phyloP scores from a whole-genome alignment of 2,113 vertebrate species.

The Notothenia coriiceps region DNA sequence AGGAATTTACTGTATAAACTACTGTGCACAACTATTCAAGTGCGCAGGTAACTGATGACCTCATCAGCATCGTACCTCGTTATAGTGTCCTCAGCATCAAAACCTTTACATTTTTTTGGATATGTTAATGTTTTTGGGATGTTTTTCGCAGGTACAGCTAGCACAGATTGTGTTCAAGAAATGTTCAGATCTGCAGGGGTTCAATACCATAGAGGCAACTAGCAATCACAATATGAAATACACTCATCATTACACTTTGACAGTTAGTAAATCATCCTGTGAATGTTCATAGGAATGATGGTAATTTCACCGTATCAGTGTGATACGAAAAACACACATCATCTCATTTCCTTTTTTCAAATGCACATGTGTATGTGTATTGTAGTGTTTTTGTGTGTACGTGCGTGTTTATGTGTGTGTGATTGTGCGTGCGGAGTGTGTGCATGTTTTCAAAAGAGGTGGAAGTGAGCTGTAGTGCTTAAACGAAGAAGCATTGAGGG shows the following conservation, averaged over 20 bases:
- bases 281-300: background rate
- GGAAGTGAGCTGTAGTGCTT: constrained; percentile 24
- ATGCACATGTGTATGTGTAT: background rate
- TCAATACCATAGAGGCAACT: background rate
- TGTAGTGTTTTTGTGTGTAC: background rate
- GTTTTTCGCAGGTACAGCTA: background rate
- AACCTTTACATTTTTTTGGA: constrained; percentile 1
- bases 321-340: constrained; percentile 18
- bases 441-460: background rate
- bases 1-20: background rate
- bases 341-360: constrained; percentile 39
- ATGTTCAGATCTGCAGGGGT: background rate
- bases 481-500: constrained; percentile 33
- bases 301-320: constrained; percentile 16
- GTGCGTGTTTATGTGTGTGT: constrained; percentile 10
- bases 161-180: background rate
- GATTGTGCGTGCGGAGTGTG: background rate
- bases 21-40: background rate
- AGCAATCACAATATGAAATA: constrained; percentile 2
- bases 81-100: background rate
- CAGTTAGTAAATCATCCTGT: background rate
- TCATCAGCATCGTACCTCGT: constrained; percentile 25
- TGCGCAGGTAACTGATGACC: constrained; percentile 29
- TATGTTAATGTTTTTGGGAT: background rate
- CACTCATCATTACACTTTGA: constrained; percentile 9